These are phyloP conservation scores for Drosophila buzzatii DNA, from an alignment of 2,888 invertebrate species.

Conservation along the genomic window DNA sequence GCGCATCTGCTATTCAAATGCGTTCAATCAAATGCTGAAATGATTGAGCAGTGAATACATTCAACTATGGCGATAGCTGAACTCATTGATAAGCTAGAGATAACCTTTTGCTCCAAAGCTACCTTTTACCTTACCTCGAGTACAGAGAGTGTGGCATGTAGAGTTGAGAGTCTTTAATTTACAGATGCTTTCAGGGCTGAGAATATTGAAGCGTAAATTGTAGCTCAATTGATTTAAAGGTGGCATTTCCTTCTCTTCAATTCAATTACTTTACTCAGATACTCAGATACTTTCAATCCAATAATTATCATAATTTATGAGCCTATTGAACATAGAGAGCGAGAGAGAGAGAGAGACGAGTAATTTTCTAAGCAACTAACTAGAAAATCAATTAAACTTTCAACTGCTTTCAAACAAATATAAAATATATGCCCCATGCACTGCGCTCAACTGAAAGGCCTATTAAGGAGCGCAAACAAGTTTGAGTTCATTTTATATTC, in stretches of 20 bases:
- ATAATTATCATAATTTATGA: neutral
- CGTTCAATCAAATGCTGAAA: constrained; percentile 55
- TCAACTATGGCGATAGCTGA: constrained; percentile 10
- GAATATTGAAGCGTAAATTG: neutral
- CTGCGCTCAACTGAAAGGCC: neutral
- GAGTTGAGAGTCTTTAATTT: neutral
- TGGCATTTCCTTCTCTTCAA: neutral
- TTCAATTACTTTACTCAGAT: neutral
- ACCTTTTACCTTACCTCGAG: neutral
- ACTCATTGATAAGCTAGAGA: neutral
- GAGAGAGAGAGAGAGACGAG: too few relatives aligned
- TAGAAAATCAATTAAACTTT: neutral
- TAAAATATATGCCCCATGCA: neutral
- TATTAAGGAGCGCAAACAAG: neutral
- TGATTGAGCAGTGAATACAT: constrained; percentile 9
- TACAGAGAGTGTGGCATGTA: neutral
- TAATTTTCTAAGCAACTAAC: too few relatives aligned
- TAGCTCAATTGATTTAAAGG: neutral
- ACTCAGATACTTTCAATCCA: too few relatives aligned
- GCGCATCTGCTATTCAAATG: neutral
- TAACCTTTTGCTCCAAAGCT: neutral
- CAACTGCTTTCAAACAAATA: neutral
- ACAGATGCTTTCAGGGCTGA: neutral
- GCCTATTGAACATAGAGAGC: neutral
- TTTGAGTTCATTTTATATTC: neutral